A percentile compares a stretch with the other conserved stretches of the same genome.
phyloP scores from a whole-genome alignment of 2,888 invertebrate species.

The Emmelina monodactyla region DNA sequence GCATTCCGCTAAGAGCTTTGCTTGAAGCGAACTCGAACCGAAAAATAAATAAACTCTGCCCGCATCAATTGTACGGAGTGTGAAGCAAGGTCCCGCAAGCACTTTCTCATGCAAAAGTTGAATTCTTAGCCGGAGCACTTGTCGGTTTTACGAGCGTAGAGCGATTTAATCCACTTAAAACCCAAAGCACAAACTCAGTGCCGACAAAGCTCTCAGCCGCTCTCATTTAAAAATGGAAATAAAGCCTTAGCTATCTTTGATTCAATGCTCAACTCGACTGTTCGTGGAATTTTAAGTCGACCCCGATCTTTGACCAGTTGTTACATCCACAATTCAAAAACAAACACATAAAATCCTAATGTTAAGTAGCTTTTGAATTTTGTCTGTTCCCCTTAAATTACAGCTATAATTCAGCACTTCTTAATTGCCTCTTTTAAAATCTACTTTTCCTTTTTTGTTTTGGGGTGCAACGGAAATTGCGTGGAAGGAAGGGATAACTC shows the following conservation, averaged over 20 bases:
- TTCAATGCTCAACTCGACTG: constrained; percentile 43
- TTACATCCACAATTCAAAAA: no score
- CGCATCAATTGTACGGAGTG: constrained; percentile 44
- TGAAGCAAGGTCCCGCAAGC: constrained; percentile 47
- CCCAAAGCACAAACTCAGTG: constrained; percentile 62
- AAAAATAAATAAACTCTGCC: constrained; percentile 44
- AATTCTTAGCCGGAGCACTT: constrained; percentile 63
- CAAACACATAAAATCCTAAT: no score
- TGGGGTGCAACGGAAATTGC: constrained; percentile 44
- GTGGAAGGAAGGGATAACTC: constrained; percentile 47
- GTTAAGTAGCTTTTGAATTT: background rate
- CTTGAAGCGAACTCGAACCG: constrained; percentile 33
- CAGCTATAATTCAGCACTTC: constrained; percentile 30
- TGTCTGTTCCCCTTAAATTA: background rate
- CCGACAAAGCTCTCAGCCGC: constrained; percentile 66
- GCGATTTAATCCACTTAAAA: constrained; percentile 69
- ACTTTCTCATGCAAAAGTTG: constrained; percentile 66
- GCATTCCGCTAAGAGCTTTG: constrained; percentile 32
- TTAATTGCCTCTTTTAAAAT: constrained; percentile 43
- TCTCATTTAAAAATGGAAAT: constrained; percentile 68
- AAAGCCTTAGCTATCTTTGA: constrained; percentile 63
- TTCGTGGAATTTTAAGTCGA: constrained; percentile 61
- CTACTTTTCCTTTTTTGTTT: constrained; percentile 34
- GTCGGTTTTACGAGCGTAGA: constrained; percentile 65
- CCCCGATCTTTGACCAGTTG: no score